phyloP scores from a whole-genome alignment of 2,113 vertebrate genomes.

The Malurus elegans region DNA sequence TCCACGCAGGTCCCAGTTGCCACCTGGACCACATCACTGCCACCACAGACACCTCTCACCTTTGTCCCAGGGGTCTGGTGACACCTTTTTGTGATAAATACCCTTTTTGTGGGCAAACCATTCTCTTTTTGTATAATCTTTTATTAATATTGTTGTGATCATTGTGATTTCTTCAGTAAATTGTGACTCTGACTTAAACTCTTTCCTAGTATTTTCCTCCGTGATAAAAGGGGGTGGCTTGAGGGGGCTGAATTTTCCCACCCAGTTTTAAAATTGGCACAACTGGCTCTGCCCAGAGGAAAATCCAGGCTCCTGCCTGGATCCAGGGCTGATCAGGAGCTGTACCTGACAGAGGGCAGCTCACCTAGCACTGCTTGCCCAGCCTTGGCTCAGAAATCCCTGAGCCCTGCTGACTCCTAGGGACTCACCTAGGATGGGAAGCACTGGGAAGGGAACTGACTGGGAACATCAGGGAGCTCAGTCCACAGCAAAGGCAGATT shows the following conservation, averaged over 20 bases:
- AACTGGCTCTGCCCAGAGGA: background rate
- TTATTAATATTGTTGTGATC: background rate
- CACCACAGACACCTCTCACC: background rate
- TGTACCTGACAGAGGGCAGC: background rate
- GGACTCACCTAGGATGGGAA: background rate
- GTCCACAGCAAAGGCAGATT: background rate
- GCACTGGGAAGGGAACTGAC: background rate
- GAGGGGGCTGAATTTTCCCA: background rate
- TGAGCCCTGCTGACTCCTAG: background rate
- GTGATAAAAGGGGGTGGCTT: background rate
- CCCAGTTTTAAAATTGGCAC: background rate
- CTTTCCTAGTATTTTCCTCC: background rate
- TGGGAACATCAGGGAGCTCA: background rate
- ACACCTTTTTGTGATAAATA: background rate
- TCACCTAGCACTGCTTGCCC: background rate
- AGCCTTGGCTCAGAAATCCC: background rate
- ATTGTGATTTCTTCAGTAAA: background rate
- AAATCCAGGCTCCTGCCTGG: background rate
- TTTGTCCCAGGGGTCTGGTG: accelerated
- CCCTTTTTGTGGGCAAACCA: background rate
- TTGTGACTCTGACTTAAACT: background rate
- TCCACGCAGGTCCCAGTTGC: background rate
- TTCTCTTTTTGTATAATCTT: background rate
- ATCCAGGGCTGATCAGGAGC: background rate
- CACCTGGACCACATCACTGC: background rate